Evolutionary conservation across 2,888 invertebrate genomes (phyloP), one percentile per base, ranked within the genome.

Genomic region (Invenusta paracnida): DNA sequence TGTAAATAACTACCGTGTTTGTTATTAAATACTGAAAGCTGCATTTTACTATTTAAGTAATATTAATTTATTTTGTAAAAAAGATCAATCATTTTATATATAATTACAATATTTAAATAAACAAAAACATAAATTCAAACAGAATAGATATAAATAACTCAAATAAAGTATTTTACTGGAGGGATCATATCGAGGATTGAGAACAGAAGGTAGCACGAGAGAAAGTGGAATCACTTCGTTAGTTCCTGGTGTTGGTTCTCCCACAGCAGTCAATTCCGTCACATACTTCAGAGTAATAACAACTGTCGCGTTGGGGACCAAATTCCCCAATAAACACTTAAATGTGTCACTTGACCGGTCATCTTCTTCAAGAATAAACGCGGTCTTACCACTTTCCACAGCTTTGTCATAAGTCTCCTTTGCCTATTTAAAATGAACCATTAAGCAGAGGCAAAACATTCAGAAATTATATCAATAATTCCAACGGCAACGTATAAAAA

Each of bases 321-420:
- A 1, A 28, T 82, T 82, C n/a, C 82, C 82, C 82, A 82, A 28
- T 23, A n/a, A 25, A 30, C 29, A 82, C 25, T 27, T n/a, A 29
- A 82, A 29, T 28, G n/a, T 29, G 82, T 82, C 82, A 23, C 29
- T 29, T 23, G 82, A 29, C 1, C 30, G n/a, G 82, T 82, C 82
- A 29, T 29, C 29, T 28, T 82, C 82, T 29, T 29, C 82, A 1
- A 30, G 29, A n/a, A 82, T n/a, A 23, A 30, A 29, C 23, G 25
- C 28, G n/a, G 82, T 29, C 25, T 29, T 23, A 1, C 82, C 82
- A 0, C 5, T 29, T 1, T 82, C 82, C 0, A 82, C 28, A 23
- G 82, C 82, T 23, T 29, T 1, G 0, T 30, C 29, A 28, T 82
- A 82, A 23, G 23, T 30, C 27, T 28, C 13, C n/a, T 81, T 48